A percentile compares a stretch with the other conserved stretches of the same genome.
Evolutionary conservation across 64 coral and sea anemone genomes (phyloP).

Genomic region (Acropora tenuis): DNA sequence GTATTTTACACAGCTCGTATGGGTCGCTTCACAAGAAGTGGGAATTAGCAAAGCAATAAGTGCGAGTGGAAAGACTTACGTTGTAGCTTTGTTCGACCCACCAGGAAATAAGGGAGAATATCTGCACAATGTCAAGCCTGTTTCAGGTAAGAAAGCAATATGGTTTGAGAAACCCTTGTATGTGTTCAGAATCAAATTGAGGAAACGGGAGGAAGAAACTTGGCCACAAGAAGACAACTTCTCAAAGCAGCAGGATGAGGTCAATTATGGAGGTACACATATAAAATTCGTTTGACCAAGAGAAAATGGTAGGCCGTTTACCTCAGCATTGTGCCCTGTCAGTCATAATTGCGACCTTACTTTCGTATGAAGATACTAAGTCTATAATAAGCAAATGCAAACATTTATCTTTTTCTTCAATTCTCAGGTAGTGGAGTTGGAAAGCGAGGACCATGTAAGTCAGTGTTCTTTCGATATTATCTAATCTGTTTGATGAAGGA

Average conservation of each 20-base stretch:
- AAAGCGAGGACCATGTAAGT: constrained; percentile 72
- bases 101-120: constrained; percentile 61
- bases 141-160: constrained; percentile 60
- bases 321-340: no score
- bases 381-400: not conserved
- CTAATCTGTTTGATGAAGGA: no score
- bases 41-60: constrained; percentile 75
- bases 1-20: constrained; percentile 85
- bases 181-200: not conserved
- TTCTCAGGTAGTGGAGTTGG: constrained; percentile 83
- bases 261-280: no score
- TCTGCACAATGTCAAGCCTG: constrained; percentile 60
- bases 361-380: not conserved
- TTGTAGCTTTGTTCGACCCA: constrained; percentile 85
- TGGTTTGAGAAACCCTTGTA: not conserved
- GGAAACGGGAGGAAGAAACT: not conserved
- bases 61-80: constrained; percentile 65
- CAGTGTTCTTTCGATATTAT: not conserved
- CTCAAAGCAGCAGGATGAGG: not conserved
- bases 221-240: not conserved
- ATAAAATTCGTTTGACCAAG: no score
- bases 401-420: not conserved
- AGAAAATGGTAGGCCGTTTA: no score
- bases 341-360: not conserved
- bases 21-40: constrained; percentile 61